phyloP scores from a whole-genome alignment of 2,888 invertebrate species.

The Athrips mouffetella region DNA sequence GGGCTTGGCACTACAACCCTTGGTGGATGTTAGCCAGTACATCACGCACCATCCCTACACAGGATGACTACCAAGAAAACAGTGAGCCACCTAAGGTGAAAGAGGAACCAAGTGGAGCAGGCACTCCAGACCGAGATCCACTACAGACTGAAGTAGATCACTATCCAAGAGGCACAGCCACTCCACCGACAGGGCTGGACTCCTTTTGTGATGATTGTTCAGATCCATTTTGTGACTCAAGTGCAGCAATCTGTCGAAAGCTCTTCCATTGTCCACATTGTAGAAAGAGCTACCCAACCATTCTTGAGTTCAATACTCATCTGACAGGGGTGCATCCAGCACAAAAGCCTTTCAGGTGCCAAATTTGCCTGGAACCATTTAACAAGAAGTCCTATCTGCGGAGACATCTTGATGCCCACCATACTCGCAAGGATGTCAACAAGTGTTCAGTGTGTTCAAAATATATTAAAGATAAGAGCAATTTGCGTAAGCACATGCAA shows the following conservation, averaged over 20 bases:
- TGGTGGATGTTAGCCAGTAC: conserved; percentile 78
- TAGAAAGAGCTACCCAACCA: conserved; percentile 74
- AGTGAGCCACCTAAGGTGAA: conserved; percentile 69
- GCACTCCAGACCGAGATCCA: conserved; percentile 61
- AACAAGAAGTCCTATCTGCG: conserved; percentile 72
- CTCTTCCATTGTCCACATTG: conserved; percentile 77
- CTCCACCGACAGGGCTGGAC: conserved; percentile 66
- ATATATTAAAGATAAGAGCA: conserved; percentile 76
- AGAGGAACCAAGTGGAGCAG: conserved; percentile 64
- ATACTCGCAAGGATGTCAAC: conserved; percentile 75
- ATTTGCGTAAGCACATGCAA: conserved; percentile 76
- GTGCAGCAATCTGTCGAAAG: conserved; percentile 65
- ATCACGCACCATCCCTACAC: conserved; percentile 64
- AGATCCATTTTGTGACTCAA: conserved; percentile 74
- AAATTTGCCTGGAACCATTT: conserved; percentile 75
- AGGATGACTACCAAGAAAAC: conserved; percentile 67
- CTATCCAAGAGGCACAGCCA: conserved; percentile 52
- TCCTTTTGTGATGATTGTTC: conserved; percentile 76
- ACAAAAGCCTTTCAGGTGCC: conserved; percentile 75
- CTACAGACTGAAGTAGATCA: conserved; percentile 60
- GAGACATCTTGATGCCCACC: conserved; percentile 71
- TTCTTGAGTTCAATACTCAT: conserved; percentile 74
- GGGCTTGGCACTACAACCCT: conserved; percentile 74
- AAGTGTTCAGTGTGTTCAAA: conserved; percentile 76
- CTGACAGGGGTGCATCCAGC: conserved; percentile 74